phyloP scores from a whole-genome alignment of 2,888 invertebrate genomes.

The Thysanoteuthis rhombus region DNA sequence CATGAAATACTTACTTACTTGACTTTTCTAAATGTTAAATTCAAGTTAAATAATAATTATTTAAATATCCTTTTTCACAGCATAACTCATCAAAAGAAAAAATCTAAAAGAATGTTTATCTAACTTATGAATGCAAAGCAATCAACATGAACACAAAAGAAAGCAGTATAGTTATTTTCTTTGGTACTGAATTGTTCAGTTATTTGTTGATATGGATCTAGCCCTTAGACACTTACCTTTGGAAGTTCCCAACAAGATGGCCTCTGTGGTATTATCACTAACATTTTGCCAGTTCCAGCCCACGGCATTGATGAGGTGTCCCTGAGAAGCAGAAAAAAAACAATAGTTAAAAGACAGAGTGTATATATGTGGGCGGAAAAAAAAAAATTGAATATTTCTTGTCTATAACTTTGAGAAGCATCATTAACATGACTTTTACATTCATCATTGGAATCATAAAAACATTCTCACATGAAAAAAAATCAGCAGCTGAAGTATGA shows the following conservation, averaged over 20 bases:
- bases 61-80: neutral
- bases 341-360: neutral
- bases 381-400: too few species aligned
- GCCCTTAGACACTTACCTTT: slow-evolving; percentile 72
- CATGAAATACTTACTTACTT: neutral
- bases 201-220: neutral
- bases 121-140: neutral
- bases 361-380: neutral
- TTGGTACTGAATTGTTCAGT: neutral
- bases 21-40: neutral
- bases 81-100: neutral
- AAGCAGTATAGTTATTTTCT: neutral
- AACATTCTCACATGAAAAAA: too few species aligned
- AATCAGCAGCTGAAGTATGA: too few species aligned
- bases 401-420: too few species aligned
- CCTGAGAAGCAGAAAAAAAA: slow-evolving; percentile 64
- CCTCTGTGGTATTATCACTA: slow-evolving; percentile 79
- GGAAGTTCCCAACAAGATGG: slow-evolving; percentile 88
- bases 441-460: too few species aligned
- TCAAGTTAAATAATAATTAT: neutral
- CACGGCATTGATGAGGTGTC: slow-evolving; percentile 88
- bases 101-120: neutral
- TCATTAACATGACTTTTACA: too few species aligned
- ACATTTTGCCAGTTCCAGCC: slow-evolving; percentile 81
- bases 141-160: neutral